These are phyloP conservation scores for Nothobranchius furzeri DNA, from an alignment of 2,113 vertebrate genomes.

Conservation along the genomic window DNA sequence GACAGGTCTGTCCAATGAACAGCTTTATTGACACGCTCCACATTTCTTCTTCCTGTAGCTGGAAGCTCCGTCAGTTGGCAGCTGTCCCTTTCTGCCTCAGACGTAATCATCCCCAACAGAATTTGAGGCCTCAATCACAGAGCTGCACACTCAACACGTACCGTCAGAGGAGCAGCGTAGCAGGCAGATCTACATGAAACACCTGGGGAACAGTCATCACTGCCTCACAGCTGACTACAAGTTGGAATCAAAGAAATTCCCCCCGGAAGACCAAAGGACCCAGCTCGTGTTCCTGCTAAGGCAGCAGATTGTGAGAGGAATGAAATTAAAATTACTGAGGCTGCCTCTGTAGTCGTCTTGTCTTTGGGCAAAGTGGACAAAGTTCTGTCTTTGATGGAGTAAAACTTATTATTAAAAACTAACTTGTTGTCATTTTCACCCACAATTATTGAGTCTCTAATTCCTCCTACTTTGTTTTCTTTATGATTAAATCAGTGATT, in stretches of 20 bases:
- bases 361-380: not conserved
- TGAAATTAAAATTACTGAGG: slow-evolving; percentile 3
- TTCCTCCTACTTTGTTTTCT: too few species aligned
- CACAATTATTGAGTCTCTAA: too few species aligned
- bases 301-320: slow-evolving; percentile 21
- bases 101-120: slow-evolving; percentile 54
- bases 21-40: slow-evolving; percentile 48
- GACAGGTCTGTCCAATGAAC: not conserved
- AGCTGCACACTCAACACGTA: slow-evolving; percentile 20
- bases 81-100: slow-evolving; percentile 47
- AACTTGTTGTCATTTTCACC: not conserved
- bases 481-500: too few species aligned
- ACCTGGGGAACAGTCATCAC: slow-evolving; percentile 58
- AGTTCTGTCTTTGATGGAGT: not conserved
- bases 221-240: slow-evolving; percentile 18
- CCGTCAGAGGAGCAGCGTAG: slow-evolving; percentile 23
- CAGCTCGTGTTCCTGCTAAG: not conserved
- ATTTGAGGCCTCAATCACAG: slow-evolving; percentile 52
- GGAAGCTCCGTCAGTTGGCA: slow-evolving; percentile 52
- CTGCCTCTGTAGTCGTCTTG: slow-evolving; percentile 1
- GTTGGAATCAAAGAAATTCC: slow-evolving; percentile 27
- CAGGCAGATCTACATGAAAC: slow-evolving; percentile 56
- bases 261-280: slow-evolving; percentile 12
- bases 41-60: slow-evolving; percentile 47
- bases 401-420: not conserved